Percentiles rank a stretch among this genome's conserved stretches.
Evolutionary conservation across 2,113 vertebrate genomes (phyloP).

Genomic region (Phaethon lepturus): DNA sequence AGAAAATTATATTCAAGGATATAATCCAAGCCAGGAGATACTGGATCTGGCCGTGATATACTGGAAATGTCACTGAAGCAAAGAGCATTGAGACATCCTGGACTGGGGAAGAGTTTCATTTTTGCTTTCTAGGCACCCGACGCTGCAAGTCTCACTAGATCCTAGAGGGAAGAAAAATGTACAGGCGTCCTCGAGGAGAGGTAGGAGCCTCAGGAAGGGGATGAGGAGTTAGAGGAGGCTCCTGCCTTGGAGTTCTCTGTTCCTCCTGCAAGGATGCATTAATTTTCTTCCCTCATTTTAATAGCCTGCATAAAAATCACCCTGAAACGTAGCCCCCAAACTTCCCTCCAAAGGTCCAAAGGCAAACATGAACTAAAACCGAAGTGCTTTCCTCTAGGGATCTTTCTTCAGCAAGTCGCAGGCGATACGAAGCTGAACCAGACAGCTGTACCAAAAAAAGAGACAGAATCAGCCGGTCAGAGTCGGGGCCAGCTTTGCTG

Average conservation of each 20-base stretch:
- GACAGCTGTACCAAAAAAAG: not conserved
- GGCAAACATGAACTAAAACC: not conserved
- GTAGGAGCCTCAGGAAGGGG: not conserved
- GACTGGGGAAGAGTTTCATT: not conserved
- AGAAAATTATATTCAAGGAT: not conserved
- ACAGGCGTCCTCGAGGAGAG: fast-evolving
- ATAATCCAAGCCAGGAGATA: not conserved
- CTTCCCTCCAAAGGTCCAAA: not conserved
- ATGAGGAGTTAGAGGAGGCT: not conserved
- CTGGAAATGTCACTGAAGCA: not conserved
- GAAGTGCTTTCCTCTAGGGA: not conserved
- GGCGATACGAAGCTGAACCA: not conserved
- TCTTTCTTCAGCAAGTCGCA: not conserved
- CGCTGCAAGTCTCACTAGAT: not conserved
- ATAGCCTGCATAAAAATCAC: not conserved
- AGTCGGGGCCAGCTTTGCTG: not conserved
- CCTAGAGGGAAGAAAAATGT: not conserved
- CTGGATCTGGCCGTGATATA: not conserved
- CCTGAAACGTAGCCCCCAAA: not conserved
- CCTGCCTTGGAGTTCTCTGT: not conserved
- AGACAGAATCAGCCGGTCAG: not conserved
- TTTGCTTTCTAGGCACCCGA: not conserved
- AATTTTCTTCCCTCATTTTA: not conserved
- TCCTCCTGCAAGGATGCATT: not conserved
- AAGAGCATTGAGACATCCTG: not conserved